Base-by-base conservation (phyloP, 2,113 vertebrate species). In the Sterrhoptilus dennistouni region DNA sequence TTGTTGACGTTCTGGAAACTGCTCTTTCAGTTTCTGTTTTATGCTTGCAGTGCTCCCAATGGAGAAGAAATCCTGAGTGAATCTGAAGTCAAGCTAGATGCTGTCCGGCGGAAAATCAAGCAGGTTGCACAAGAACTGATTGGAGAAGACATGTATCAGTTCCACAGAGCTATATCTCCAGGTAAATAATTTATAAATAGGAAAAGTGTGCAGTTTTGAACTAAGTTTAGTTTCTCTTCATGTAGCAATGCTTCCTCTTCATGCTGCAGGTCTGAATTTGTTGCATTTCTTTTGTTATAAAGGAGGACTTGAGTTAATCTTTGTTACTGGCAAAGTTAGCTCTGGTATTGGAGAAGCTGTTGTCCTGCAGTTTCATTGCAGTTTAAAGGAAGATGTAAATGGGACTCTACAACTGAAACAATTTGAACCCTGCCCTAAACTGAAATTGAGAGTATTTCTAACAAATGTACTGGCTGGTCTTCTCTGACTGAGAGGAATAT, bases 81-180 rank as follows among this genome's bases (percentile, higher is more conserved):
- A 87, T 98, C 99, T n/a, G 99, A 99, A 25, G 63, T 90, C 29
- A 99, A 99, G 74, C 97, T 99, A 95, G 98, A 99, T 70, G 97
- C 84, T 49, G 99, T 99, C 90, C 98, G 99, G 84, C 98, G 98
- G 95, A 99, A 99, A 95, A 99, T 99, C 60, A 97, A 98, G 44
- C 99, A 98, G 77, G 98, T 99, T 78, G 99, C 99, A 4, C 98
- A 99, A 54, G 99, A 99, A 90, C 97, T 99, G 36, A 97, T 98
- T 90, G 99, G 99, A 95, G 99, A 99, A 87, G 99, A 99, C 88
- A 97, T 99, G 96, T 97, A 99, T 96, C 99, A 99, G 71, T 99
- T 99, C 89, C 99, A 99, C 91, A 98, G 98, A 97, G 99, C 99
- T 50, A 98, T 99, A 92, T 99, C 99, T 49, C 97, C 98, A 96